Evolutionary conservation across 2,888 invertebrate genomes (phyloP), one percentile per base, ranked within the genome.

Genomic region (Tinea pellionella): DNA sequence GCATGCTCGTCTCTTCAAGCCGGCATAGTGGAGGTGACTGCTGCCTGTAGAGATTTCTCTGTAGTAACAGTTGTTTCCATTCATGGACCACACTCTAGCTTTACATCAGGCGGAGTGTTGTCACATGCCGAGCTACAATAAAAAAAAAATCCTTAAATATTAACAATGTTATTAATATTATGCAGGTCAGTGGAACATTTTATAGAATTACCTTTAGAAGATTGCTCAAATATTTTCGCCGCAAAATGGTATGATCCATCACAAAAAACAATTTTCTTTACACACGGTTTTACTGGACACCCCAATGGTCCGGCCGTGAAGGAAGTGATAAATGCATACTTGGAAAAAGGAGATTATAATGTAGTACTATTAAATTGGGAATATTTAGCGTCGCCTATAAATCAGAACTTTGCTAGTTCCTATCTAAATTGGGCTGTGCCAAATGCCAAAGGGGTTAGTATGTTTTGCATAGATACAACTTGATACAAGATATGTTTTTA

Each of bases 331-430:
- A 70, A 69, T 29, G 71, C 75, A 15, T 80, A 73, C 65, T 64
- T 86, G 61, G 69, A 75, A 53, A 68, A 71, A 61, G 72, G 70
- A 30, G 65, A 70, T 37, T 69, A 65, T 64, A 86, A 86, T 63
- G 81, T 86, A 15, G 77, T 68, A 15, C 70, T 86, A n/a, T 66
- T 86, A 51, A 78, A 85, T 65, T 86, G 86, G 86, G 70, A 83
- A 24, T 69, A 73, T 11, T 68, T 79, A 62, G 86, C 85, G 30
- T 77, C 82, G 1, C 59, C 68, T 11, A 64, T 67, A 8, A 59
- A 67, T 29, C 71, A 74, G 11, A 69, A 67, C 61, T 61, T 80
- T 16, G 63, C 73, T 6, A 67, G 64, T 30, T 81, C 83, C 3
- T 86, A 80, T 64, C 56, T 77, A 30, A 72, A 69, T 61, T 80